Conservation (phyloP, 2,797 vertebrate genomes). For the Erpetoichthys calabaricus region DNA sequence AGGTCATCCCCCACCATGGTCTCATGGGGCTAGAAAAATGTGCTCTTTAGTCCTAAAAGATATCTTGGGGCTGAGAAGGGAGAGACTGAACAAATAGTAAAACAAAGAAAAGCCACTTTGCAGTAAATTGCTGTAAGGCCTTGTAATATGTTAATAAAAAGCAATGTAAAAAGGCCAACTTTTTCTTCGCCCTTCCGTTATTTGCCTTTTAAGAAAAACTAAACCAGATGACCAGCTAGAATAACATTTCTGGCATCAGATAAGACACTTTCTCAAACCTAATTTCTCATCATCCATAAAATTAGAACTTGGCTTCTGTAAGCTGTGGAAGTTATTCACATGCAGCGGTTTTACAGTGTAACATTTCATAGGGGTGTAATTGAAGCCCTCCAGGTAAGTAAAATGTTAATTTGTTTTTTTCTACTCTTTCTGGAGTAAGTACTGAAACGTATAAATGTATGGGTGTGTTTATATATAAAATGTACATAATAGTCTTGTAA, state of each 20-base stretch:
- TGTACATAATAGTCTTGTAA: too few relatives aligned
- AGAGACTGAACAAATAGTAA: conserved; percentile 11
- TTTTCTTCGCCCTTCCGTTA: neutral
- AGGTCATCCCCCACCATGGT: conserved; percentile 8
- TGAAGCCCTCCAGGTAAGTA: conserved; percentile 4
- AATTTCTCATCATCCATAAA: conserved; percentile 8
- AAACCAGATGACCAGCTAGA: neutral
- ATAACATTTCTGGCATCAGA: conserved; percentile 4
- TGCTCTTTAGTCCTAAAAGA: conserved; percentile 13
- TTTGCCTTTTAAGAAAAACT: neutral
- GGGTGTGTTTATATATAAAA: too few relatives aligned
- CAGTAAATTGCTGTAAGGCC: neutral
- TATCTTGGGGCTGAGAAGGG: conserved; percentile 9
- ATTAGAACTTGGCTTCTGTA: conserved; percentile 1
- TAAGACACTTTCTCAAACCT: conserved; percentile 5
- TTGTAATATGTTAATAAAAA: neutral
- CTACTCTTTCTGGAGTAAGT: too few relatives aligned
- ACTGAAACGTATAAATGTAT: too few relatives aligned
- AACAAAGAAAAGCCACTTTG: neutral
- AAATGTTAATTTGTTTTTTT: neutral
- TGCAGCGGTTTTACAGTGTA: conserved; percentile 1
- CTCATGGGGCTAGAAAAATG: conserved; percentile 15
- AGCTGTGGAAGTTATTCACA: neutral
- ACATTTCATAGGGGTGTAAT: neutral
- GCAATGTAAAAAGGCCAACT: neutral